A percentile compares a stretch with the other conserved stretches of the same genome.
Conservation (phyloP, 92 coral and sea anemone genomes). For the Heliopora coerulea region DNA sequence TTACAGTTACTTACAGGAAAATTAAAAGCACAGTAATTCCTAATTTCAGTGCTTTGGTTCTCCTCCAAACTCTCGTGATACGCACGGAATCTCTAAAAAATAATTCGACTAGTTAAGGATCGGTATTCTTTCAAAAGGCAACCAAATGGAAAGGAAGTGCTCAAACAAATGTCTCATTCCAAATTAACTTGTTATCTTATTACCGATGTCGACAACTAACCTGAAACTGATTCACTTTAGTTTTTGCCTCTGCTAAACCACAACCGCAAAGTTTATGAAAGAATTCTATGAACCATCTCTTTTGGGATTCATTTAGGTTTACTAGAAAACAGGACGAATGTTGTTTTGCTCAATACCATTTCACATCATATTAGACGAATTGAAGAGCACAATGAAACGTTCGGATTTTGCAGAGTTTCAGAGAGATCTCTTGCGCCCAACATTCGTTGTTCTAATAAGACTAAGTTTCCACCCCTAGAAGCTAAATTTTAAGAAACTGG, state of each 20-base stretch:
- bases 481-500: no score
- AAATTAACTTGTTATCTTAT: no score
- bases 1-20: conserved; percentile 93
- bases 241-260: conserved; percentile 51
- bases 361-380: no score
- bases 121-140: no score
- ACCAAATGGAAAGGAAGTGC: background rate
- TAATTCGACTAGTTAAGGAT: no score
- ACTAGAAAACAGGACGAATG: conserved; percentile 51
- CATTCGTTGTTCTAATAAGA: no score
- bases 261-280: conserved; percentile 73
- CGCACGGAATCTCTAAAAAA: conserved; percentile 32
- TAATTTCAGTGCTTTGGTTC: conserved; percentile 90
- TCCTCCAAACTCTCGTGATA: conserved; percentile 65
- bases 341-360: no score
- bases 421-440: no score
- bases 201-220: conserved; percentile 32
- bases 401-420: no score
- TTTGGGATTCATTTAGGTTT: conserved; percentile 83
- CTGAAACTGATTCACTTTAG: conserved; percentile 59
- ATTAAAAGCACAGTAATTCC: conserved; percentile 95
- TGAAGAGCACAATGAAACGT: no score
- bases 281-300: conserved; percentile 92
- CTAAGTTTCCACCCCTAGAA: no score
- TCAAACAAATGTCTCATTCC: background rate